A percentile compares a stretch with the other conserved stretches of the same genome.
Conservation (phyloP, 1,140 invertebrate genomes). For the Hylaeus anthracinus region DNA sequence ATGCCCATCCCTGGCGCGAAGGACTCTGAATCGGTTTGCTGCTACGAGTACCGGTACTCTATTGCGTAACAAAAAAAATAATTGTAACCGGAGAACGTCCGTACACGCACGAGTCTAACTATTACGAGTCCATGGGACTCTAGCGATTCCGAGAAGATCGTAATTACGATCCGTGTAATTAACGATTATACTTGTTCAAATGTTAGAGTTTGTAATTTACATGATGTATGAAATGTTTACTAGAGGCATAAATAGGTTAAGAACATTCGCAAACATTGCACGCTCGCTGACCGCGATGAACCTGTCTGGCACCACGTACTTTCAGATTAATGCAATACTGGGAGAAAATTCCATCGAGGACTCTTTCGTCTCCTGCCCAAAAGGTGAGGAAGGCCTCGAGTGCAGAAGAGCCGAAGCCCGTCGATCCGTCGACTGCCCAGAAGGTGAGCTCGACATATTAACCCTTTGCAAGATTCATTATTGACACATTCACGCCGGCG, state of each 20-base stretch:
- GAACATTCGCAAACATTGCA: neutral
- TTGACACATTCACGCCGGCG: no score
- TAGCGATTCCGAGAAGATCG: neutral
- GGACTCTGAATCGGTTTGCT: neutral
- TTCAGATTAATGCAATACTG: constrained; percentile 75
- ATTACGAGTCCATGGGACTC: neutral
- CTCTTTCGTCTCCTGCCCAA: constrained; percentile 73
- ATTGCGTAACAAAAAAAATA: constrained; percentile 25
- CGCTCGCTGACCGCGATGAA: neutral
- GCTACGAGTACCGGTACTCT: constrained; percentile 5
- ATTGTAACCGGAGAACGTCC: constrained; percentile 18
- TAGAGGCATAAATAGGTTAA: neutral
- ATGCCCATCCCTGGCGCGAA: neutral
- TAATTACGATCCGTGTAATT: neutral
- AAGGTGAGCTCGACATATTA: constrained; percentile 67
- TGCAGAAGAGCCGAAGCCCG: constrained; percentile 78
- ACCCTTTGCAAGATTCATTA: no score
- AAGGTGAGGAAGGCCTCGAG: constrained; percentile 78
- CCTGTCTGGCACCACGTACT: constrained; percentile 12
- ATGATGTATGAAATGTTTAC: neutral
- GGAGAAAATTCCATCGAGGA: constrained; percentile 75
- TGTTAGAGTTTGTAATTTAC: no score
- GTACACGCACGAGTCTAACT: neutral
- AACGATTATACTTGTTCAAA: no score
- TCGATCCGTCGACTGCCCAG: constrained; percentile 78